These are phyloP conservation scores for Eclectus roratus DNA, from an alignment of 2,113 vertebrate species.

Conservation along the genomic window DNA sequence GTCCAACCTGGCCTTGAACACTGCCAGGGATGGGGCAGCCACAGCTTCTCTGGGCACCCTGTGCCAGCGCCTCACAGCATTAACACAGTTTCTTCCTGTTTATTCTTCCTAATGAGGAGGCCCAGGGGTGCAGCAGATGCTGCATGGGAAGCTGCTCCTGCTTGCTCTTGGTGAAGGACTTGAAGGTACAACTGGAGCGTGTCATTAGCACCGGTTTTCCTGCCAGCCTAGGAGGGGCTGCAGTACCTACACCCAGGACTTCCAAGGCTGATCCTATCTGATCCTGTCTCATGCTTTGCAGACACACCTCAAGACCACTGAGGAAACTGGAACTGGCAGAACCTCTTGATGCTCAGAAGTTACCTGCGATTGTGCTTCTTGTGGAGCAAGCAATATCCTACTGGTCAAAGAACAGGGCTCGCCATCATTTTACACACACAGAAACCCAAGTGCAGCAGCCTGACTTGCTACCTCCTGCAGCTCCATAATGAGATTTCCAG, in stretches of 20 bases:
- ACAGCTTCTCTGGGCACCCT: not conserved
- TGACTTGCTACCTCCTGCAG: not conserved
- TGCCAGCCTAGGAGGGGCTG: not conserved
- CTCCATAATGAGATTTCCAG: conserved; percentile 30
- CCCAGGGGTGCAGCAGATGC: not conserved
- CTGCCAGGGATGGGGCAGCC: not conserved
- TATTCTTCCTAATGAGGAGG: not conserved
- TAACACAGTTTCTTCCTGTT: not conserved
- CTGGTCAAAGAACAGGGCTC: not conserved
- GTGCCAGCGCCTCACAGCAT: fast-evolving
- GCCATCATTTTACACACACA: not conserved
- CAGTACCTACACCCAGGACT: not conserved
- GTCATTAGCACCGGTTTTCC: not conserved
- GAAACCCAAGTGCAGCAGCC: not conserved
- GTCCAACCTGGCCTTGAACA: not conserved
- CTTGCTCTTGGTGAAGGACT: not conserved
- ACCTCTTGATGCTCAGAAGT: not conserved
- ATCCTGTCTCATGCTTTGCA: not conserved
- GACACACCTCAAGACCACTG: not conserved
- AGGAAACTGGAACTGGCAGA: not conserved
- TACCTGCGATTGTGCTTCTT: fast-evolving
- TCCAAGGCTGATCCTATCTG: not conserved
- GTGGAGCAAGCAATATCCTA: not conserved
- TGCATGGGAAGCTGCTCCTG: not conserved
- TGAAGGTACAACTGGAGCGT: not conserved